Base-by-base conservation (phyloP, 1,140 invertebrate species). In the Hycleus phaleratus region DNA sequence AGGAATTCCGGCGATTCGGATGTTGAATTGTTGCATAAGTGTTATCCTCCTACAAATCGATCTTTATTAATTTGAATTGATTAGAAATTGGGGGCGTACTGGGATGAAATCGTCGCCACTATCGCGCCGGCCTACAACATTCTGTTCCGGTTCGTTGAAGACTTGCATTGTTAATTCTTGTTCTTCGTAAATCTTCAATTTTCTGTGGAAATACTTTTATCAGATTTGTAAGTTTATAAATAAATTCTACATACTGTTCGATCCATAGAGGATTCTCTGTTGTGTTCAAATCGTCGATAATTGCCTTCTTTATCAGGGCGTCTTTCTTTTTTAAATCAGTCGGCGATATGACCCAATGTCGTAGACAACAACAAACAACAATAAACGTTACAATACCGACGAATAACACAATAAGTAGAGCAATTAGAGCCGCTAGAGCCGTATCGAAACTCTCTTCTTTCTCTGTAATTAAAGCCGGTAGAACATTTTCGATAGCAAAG, bases 251-350 rank as follows among this genome's bases (percentile, higher is more conserved):
- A 80, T 71, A 88, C 85, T 92, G 91, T 78, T 95, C 92, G 45
- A 93, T 88, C 91, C 91, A 95, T 1, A 95, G 75, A 0, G 92
- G 92, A 81, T 95, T 95, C 74, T 95, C 92, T 0, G 91, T 95
- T 2, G 88, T 91, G 62, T 88, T 87, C 8, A 91, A 73, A 67
- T 92, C 88, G 67, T 92, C 88, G 26, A 91, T 84, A 42, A 92
- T 87, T 59, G 87, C 82, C 56, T 90, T 84, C 52, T 89, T 85
- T 12, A 90, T 90, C n/a, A 91, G 70, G 46, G 86, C 86, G 67
- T 91, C 88, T 53, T 88, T 89, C 57, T 85, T 85, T 56, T 85
- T 83, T 6, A 78, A 75, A 63, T 79, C 77, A 64, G 79, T 79
- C 54, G 86, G 85, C 32, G 60, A 67, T 42, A 77, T 75, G 73